These are phyloP conservation scores for Orthosia gothica DNA, from an alignment of 2,888 invertebrate genomes.

Conservation along the genomic window DNA sequence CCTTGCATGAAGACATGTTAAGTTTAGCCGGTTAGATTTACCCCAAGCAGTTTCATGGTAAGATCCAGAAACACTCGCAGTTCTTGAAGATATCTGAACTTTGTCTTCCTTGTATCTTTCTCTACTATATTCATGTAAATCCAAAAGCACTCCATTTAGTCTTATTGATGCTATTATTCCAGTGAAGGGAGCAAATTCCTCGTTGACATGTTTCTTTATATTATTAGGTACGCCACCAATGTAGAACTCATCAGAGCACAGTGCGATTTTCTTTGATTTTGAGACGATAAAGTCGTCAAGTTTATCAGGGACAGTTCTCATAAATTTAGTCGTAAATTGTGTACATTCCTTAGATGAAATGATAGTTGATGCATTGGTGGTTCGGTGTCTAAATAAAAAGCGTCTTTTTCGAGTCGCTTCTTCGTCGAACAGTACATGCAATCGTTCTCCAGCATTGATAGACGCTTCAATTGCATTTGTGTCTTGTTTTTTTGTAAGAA, in stretches of 20 bases:
- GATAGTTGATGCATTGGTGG: not conserved
- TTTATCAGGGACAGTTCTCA: not conserved
- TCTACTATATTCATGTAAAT: conserved; percentile 78
- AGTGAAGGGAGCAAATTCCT: conserved; percentile 77
- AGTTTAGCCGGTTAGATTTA: conserved; percentile 81
- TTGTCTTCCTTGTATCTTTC: conserved; percentile 79
- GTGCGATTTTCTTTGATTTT: conserved; percentile 17
- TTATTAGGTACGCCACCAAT: conserved; percentile 81
- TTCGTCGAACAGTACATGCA: conserved; percentile 78
- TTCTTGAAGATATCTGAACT: conserved; percentile 84
- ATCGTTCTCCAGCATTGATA: conserved; percentile 83
- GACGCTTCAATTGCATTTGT: conserved; percentile 83
- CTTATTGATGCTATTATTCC: conserved; percentile 81
- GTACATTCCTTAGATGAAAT: not conserved
- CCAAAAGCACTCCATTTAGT: conserved; percentile 77
- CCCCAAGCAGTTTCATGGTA: conserved; percentile 87
- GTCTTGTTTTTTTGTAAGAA: conserved; percentile 78
- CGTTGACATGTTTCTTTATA: conserved; percentile 68
- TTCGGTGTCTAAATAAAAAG: conserved; percentile 2
- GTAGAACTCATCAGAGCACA: conserved; percentile 84
- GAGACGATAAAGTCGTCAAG: not conserved
- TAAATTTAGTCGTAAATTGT: not conserved
- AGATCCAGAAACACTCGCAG: conserved; percentile 86
- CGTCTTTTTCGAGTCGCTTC: conserved; percentile 62
- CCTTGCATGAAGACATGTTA: conserved; percentile 85